Evolutionary conservation across 2,888 invertebrate genomes (phyloP).

Genomic region (Stomorhina lunata): DNA sequence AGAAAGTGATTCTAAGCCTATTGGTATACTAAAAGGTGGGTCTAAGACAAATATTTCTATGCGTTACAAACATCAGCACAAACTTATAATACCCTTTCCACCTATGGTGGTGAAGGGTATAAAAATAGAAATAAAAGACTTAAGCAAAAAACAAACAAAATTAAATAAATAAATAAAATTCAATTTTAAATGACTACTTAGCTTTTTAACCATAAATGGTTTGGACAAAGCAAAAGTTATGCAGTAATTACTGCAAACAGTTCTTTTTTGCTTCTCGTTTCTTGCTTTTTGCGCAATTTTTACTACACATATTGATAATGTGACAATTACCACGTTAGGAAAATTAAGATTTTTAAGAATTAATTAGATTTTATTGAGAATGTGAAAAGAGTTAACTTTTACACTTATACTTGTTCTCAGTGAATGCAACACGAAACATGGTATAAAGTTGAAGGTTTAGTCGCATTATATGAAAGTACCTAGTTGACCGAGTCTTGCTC

Average conservation of each 20-base stretch:
- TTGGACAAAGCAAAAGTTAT: conserved; percentile 45
- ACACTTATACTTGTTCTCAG: too few relatives aligned
- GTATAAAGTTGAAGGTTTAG: too few relatives aligned
- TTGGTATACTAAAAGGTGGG: too few relatives aligned
- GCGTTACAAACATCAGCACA: too few relatives aligned
- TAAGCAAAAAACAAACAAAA: conserved; percentile 19
- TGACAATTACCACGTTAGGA: conserved; percentile 41
- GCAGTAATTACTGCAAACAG: conserved; percentile 54
- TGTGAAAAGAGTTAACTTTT: not conserved
- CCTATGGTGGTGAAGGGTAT: too few relatives aligned
- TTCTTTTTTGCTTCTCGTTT: not conserved
- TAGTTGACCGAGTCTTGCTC: too few relatives aligned
- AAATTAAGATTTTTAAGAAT: conserved; percentile 31
- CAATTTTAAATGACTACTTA: conserved; percentile 48
- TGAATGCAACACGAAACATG: too few relatives aligned
- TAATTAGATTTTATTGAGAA: not conserved
- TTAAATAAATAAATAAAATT: conserved; percentile 44
- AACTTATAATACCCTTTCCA: too few relatives aligned
- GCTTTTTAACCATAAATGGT: conserved; percentile 51
- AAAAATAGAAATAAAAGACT: not conserved
- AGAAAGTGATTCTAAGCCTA: too few relatives aligned
- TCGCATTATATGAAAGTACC: too few relatives aligned
- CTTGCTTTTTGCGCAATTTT: not conserved
- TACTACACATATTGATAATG: conserved; percentile 17
- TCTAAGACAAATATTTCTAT: too few relatives aligned